A percentile compares a stretch with the other conserved stretches of the same genome.
These are phyloP conservation scores for Onychorhynchus coronatus DNA, from an alignment of 2,113 vertebrate species.

Conservation along the genomic window DNA sequence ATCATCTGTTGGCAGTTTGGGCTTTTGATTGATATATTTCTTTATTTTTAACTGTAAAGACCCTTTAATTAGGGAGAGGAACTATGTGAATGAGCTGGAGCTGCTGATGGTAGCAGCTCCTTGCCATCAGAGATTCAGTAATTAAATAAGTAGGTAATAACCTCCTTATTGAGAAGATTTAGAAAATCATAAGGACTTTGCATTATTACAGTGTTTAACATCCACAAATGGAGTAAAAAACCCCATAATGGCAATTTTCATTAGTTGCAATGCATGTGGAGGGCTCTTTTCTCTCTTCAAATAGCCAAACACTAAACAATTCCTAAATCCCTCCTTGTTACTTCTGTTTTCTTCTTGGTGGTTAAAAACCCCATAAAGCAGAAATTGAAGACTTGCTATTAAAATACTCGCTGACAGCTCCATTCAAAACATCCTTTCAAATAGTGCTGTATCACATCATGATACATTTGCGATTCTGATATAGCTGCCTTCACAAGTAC, in stretches of 20 bases:
- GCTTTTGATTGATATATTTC: slow-evolving; percentile 18
- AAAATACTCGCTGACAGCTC: slow-evolving; percentile 48
- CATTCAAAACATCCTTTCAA: slow-evolving; percentile 64
- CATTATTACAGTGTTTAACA: slow-evolving; percentile 60
- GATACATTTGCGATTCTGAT: slow-evolving; percentile 38
- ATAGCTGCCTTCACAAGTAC: not conserved
- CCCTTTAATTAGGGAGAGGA: slow-evolving; percentile 48
- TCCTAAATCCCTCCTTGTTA: slow-evolving; percentile 42
- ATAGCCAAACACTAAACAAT: slow-evolving; percentile 42
- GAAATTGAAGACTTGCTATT: slow-evolving; percentile 62
- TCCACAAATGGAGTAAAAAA: slow-evolving; percentile 27
- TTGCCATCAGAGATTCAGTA: slow-evolving; percentile 23
- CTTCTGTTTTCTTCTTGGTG: slow-evolving; percentile 41
- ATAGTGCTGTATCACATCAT: not conserved
- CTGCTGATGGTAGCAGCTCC: slow-evolving; percentile 33
- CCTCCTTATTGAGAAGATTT: slow-evolving; percentile 62
- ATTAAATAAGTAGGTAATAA: slow-evolving; percentile 71
- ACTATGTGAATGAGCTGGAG: not conserved
- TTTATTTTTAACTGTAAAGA: slow-evolving; percentile 37
- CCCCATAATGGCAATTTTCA: slow-evolving; percentile 51
- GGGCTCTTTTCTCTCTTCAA: slow-evolving; percentile 49
- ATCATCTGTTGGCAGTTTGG: not conserved
- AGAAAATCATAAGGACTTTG: slow-evolving; percentile 63
- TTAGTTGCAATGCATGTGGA: slow-evolving; percentile 45
- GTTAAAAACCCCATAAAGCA: slow-evolving; percentile 41